Percentiles rank a stretch among this genome's conserved stretches.
phyloP scores from a whole-genome alignment of 2,888 invertebrate genomes.

The Athrips mouffetella region DNA sequence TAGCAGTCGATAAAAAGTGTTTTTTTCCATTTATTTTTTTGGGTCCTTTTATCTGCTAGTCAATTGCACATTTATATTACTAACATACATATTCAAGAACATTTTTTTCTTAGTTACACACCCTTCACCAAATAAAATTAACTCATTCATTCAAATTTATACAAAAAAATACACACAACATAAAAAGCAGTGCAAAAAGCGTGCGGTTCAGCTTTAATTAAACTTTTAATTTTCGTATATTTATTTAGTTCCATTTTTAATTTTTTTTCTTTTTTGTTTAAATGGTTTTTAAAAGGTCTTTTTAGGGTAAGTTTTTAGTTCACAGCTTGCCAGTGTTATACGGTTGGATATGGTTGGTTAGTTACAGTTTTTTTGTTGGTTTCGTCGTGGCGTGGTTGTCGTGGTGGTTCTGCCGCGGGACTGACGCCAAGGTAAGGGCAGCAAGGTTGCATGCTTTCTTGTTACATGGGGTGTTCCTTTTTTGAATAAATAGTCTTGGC shows the following conservation, averaged over 20 bases:
- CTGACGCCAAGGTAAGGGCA: constrained; percentile 36
- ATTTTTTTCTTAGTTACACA: neutral
- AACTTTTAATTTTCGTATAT: constrained; percentile 29
- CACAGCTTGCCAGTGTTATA: constrained; percentile 37
- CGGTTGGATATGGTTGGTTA: constrained; percentile 33
- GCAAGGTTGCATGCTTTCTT: constrained; percentile 38
- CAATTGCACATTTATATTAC: no score
- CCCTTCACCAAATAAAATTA: neutral
- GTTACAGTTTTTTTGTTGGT: constrained; percentile 36
- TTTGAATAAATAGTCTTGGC: neutral
- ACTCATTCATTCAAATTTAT: neutral
- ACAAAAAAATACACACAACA: constrained; percentile 20
- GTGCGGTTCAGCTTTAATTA: constrained; percentile 25
- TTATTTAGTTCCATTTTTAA: constrained; percentile 27
- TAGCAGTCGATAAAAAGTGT: no score
- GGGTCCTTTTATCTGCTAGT: no score
- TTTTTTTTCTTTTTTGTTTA: constrained; percentile 21
- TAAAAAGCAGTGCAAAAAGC: constrained; percentile 24
- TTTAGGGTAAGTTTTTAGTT: constrained; percentile 31
- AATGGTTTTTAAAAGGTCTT: constrained; percentile 32
- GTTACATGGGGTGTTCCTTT: constrained; percentile 33
- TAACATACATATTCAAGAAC: neutral
- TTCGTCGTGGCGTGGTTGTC: constrained; percentile 30
- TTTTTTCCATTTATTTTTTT: no score
- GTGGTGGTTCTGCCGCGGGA: constrained; percentile 43